These are phyloP conservation scores for Psammodynastes pulverulentus DNA, from an alignment of 2,113 vertebrate species.

Conservation along the genomic window DNA sequence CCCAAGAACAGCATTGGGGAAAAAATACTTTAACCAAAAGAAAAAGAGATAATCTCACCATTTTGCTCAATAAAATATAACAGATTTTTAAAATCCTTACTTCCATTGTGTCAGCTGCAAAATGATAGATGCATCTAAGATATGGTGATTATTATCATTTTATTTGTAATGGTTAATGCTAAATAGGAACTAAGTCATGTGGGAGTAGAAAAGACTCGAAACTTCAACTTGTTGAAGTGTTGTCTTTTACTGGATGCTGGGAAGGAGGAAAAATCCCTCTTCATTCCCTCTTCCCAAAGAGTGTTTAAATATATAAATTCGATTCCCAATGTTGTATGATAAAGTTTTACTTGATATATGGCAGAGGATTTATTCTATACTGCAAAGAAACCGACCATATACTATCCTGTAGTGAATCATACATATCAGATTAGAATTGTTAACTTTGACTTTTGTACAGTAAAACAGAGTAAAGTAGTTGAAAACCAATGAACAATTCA, in stretches of 20 bases:
- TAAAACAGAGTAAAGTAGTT: neutral
- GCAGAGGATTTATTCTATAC: neutral
- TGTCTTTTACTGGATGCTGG: neutral
- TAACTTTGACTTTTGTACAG: neutral
- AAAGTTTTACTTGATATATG: neutral
- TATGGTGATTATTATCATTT: neutral
- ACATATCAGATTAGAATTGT: neutral
- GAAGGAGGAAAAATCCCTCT: neutral
- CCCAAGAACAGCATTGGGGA: neutral
- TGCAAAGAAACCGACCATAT: neutral
- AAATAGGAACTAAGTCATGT: neutral
- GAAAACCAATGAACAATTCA: neutral
- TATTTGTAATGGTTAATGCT: neutral
- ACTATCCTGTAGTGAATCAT: neutral
- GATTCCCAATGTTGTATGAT: slow-evolving; percentile 4
- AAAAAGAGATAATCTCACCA: slow-evolving; percentile 28
- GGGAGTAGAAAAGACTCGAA: neutral
- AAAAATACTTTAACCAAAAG: neutral
- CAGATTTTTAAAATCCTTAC: neutral
- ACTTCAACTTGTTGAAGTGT: neutral
- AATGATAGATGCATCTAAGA: neutral
- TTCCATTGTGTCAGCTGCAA: slow-evolving; percentile 7
- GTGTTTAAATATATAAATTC: rapidly evolving
- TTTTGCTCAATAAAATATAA: slow-evolving; percentile 31
- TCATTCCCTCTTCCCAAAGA: neutral